Base-by-base conservation (phyloP, 2,888 invertebrate genomes). In the Calephelis perditalis region DNA sequence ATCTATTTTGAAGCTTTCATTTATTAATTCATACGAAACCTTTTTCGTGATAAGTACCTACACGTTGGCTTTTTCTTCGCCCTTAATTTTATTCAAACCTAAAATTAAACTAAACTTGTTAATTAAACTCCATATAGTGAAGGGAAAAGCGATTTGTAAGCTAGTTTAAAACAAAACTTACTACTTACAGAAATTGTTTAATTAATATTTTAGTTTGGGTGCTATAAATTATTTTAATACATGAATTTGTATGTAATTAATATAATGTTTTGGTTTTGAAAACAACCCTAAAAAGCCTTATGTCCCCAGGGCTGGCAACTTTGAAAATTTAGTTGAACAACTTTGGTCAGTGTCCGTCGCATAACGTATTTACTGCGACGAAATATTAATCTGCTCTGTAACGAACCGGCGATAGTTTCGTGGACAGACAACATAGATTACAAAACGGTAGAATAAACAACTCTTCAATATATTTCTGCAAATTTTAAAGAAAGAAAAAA, bases 331-430 rank as follows among this genome's bases (percentile, higher is more conserved):
- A 77, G 73, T 75, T 65, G 73, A 71, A 75, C 80, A 84, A 87
- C 78, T 87, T 84, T 73, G 72, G 69, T 74, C 77, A 75, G 75
- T 82, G 87, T 82, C 86, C 84, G 71, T 66, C 78, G 77, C 79
- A 84, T 88, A 85, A 90, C 81, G 83, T 86, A 90, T 89, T 89
- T 86, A 90, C 83, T 76, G 78, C 77, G 73, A 73, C 86, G 86
- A 87, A 90, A 88, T 90, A 90, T 90, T 89, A 87, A 89, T 90
- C 82, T 77, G 66, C 69, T 70, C 73, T 71, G 80, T 88, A 86
- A 88, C 85, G 84, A 87, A 83, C 73, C 73, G 69, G 67, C 75
- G 74, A 82, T 84, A 86, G 85, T 84, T 84, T 71, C 78, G 70
- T 64, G 70, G 76, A 68, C 74, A 71, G 36, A 3, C 52, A 35